Evolutionary conservation across 1,140 invertebrate genomes (phyloP), one percentile per base, ranked within the genome.

Genomic region (Drosophila kepulauana): DNA sequence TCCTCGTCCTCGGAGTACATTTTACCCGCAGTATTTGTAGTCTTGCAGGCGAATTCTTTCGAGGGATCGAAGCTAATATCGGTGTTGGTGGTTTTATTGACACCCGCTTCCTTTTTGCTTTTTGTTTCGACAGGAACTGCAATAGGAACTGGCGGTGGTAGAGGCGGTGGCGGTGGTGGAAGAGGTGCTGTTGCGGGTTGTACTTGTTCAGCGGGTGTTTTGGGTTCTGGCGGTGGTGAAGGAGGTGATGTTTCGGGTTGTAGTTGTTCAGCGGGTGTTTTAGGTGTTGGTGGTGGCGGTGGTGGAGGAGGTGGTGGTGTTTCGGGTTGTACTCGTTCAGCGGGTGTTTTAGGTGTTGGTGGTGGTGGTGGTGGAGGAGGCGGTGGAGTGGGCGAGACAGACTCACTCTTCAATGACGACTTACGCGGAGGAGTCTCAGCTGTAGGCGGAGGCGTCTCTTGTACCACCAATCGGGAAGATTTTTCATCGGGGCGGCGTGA

Each of bases 21-120:
- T n/a, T 69, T 38, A 15, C 76, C 67, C 1, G 75, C 54, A 0
- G 82, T 86, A 15, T 87, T 86, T 3, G 82, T 86, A 1, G 52
- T 71, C 46, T 87, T 86, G 20, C 49, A 16, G 5, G 79, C 72
- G 11, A 43, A 87, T 33, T 41, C 48, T 35, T 87, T 87, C 0
- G 63, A 58, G 0, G 84, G 85, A 64, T 89, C 45, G 0, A 80
- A 67, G 11, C 63, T 69, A 1, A 80, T 35, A 13, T 84, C 84
- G 2, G 84, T 87, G 35, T 87, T 87, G 15, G 61, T 75, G 2
- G 25, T 4, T 56, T 82, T 77, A n/a, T 78, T 25, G 1, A 65
- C 45, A 5, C 59, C 38, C 0, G 25, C 10, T 16, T 1, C 5
- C 1, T 0, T 7, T 28, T 20, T 16, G 35, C 33, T 16, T 20